These are phyloP conservation scores for Allacma fusca DNA, from an alignment of 2,888 invertebrate species.

Conservation along the genomic window DNA sequence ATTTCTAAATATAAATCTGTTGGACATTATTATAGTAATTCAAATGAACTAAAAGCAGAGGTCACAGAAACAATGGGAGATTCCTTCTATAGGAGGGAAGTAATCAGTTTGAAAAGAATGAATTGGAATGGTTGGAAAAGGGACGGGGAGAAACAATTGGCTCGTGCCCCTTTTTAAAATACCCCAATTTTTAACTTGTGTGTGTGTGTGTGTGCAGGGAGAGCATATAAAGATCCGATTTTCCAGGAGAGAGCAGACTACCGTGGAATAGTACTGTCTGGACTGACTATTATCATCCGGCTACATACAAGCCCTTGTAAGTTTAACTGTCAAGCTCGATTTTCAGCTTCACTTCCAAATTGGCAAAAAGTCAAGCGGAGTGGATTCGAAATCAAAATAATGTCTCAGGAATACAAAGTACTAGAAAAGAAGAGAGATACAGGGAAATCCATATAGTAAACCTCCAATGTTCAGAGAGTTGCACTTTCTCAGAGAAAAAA, in stretches of 20 bases:
- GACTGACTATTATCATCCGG: too few relatives aligned
- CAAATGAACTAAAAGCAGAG: too few relatives aligned
- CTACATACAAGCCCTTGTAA: too few relatives aligned
- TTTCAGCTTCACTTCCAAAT: conserved; percentile 59
- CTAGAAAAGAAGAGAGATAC: too few relatives aligned
- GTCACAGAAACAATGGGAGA: not conserved
- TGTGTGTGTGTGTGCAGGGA: not conserved
- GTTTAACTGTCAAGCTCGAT: conserved; percentile 46
- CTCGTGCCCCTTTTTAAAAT: conserved; percentile 44
- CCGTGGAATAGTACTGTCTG: too few relatives aligned
- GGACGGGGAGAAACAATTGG: conserved; percentile 45
- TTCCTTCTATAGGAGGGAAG: not conserved
- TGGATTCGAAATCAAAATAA: conserved; percentile 42
- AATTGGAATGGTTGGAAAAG: conserved; percentile 23
- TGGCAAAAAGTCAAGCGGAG: conserved; percentile 58
- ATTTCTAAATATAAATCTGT: too few relatives aligned
- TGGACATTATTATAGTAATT: too few relatives aligned
- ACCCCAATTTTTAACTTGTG: conserved; percentile 15
- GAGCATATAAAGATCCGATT: conserved; percentile 21
- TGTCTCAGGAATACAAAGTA: conserved; percentile 43
- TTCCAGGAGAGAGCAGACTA: conserved; percentile 32
- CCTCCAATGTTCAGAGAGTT: too few relatives aligned
- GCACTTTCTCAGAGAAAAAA: too few relatives aligned
- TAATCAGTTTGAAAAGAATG: not conserved
- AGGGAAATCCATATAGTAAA: too few relatives aligned